These are phyloP conservation scores for Drosophila tani DNA, from an alignment of 1,140 invertebrate species.

Conservation along the genomic window DNA sequence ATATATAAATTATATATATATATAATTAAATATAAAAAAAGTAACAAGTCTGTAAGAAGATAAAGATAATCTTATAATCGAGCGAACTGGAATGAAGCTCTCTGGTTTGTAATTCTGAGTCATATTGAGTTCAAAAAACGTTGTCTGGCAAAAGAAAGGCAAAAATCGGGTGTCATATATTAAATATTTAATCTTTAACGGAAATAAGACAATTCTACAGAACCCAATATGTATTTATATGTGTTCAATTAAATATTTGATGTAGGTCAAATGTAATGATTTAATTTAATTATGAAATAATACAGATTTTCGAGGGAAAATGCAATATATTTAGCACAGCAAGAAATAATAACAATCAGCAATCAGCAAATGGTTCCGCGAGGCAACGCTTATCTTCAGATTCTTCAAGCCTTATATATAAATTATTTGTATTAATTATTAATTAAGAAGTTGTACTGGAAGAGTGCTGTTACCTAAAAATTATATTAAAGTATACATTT, in stretches of 20 bases:
- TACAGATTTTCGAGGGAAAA: background rate
- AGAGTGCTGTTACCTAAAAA: too few relatives aligned
- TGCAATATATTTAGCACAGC: background rate
- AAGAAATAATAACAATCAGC: background rate
- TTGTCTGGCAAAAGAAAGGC: background rate
- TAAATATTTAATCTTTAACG: background rate
- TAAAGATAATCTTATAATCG: too few relatives aligned
- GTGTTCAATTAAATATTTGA: background rate
- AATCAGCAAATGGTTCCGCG: conserved; percentile 30
- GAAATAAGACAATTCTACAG: background rate
- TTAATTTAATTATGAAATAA: conserved; percentile 1
- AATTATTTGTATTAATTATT: too few relatives aligned
- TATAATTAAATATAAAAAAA: too few relatives aligned
- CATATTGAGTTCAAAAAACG: too few relatives aligned
- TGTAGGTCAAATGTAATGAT: background rate
- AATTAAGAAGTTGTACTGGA: too few relatives aligned
- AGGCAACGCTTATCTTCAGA: conserved; percentile 5
- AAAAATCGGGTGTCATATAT: background rate
- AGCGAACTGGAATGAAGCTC: too few relatives aligned
- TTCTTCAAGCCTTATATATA: too few relatives aligned
- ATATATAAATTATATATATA: too few relatives aligned
- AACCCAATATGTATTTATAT: background rate
- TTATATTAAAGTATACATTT: too few relatives aligned
- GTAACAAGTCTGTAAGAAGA: too few relatives aligned
- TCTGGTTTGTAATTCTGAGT: too few relatives aligned